Evolutionary conservation across 2,888 invertebrate species (phyloP).

Genomic region (Lymantria dispar): DNA sequence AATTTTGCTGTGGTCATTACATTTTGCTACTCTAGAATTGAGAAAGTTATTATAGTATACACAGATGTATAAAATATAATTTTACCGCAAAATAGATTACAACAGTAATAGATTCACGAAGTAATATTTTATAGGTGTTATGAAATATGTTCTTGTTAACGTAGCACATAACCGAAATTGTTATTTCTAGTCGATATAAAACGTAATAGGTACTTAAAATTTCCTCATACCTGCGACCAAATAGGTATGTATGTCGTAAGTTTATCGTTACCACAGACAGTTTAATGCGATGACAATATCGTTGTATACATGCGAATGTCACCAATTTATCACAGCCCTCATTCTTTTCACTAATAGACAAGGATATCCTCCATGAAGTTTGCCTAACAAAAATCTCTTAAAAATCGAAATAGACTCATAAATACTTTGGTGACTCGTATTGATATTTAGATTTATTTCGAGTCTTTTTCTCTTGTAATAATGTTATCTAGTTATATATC

Average conservation of each 20-base stretch:
- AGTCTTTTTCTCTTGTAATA: too few species aligned
- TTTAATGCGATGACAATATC: constrained; percentile 28
- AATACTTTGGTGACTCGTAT: too few species aligned
- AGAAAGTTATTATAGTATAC: too few species aligned
- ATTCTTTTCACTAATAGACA: too few species aligned
- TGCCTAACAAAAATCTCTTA: too few species aligned
- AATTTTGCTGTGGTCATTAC: too few species aligned
- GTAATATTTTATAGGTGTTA: constrained; percentile 32
- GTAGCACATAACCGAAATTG: constrained; percentile 33
- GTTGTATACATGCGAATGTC: background rate
- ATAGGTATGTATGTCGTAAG: constrained; percentile 21
- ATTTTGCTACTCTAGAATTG: too few species aligned
- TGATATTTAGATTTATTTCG: too few species aligned
- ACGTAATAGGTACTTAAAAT: constrained; percentile 17
- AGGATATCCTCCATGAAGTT: too few species aligned
- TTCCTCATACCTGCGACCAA: constrained; percentile 27
- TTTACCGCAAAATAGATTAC: background rate
- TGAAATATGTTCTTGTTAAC: constrained; percentile 39
- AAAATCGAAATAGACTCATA: too few species aligned
- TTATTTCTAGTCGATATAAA: constrained; percentile 9
- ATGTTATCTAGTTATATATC: too few species aligned
- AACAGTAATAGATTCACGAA: constrained; percentile 8
- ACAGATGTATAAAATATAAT: too few species aligned
- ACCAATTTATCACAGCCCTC: background rate
- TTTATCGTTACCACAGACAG: constrained; percentile 16